Conservation (phyloP, 2,113 vertebrate species). For the Laticauda colubrina region DNA sequence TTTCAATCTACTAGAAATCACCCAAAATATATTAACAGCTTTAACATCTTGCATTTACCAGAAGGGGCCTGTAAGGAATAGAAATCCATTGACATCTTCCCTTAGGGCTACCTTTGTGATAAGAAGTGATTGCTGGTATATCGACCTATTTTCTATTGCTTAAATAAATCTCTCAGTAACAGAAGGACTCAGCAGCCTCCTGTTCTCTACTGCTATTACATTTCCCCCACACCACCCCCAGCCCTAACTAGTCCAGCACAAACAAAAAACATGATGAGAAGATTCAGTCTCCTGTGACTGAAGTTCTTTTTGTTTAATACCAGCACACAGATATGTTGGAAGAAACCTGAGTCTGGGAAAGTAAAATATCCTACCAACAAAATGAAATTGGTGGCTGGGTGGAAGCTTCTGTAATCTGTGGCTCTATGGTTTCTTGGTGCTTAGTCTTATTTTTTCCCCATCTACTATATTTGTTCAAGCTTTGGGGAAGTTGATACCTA, state of each 20-base stretch:
- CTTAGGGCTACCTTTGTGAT: neutral
- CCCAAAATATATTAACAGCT: neutral
- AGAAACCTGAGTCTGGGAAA: conserved; percentile 96
- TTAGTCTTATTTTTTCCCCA: neutral
- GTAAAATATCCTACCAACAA: conserved; percentile 84
- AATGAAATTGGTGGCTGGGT: conserved; percentile 8
- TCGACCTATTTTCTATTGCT: neutral
- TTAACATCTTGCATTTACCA: neutral
- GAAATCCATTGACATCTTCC: neutral
- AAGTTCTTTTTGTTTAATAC: conserved; percentile 31
- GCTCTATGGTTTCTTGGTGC: neutral
- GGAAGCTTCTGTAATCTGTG: neutral
- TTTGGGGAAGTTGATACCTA: neutral
- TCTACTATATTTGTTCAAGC: neutral
- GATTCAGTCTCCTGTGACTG: conserved; percentile 25
- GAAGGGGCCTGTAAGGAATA: neutral
- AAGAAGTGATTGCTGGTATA: neutral
- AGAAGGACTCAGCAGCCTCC: neutral
- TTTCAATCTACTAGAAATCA: neutral
- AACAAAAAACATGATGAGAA: neutral
- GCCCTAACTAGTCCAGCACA: neutral
- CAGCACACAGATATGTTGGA: conserved; percentile 97
- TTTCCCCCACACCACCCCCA: too few species aligned
- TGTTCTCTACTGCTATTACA: neutral
- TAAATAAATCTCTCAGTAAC: neutral